A percentile compares a stretch with the other conserved stretches of the same genome.
Evolutionary conservation across 1,140 invertebrate species (phyloP).

Genomic region (Sipha flava): DNA sequence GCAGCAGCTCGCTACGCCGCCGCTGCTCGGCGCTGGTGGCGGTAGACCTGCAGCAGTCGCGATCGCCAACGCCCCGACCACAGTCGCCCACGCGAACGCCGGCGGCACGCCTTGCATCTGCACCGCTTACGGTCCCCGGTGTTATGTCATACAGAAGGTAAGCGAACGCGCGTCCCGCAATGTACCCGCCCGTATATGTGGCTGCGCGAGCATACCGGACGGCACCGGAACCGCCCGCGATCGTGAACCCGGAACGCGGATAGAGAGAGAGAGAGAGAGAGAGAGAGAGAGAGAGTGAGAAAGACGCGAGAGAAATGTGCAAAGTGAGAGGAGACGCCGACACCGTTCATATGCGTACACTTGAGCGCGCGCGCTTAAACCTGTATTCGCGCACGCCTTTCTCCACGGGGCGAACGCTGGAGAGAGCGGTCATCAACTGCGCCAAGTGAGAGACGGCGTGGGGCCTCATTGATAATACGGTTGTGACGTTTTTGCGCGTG

Average conservation of each 20-base stretch:
- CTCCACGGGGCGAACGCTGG: not conserved
- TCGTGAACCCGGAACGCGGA: slow-evolving; percentile 8
- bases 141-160: slow-evolving; percentile 2
- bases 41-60: not conserved
- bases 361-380: not conserved
- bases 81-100: not conserved
- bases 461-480: too few species aligned
- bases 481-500: too few species aligned
- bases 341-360: not conserved
- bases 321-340: not conserved
- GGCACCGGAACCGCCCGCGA: not conserved
- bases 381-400: slow-evolving; percentile 8
- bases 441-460: too few species aligned
- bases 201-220: not conserved
- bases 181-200: not conserved
- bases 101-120: not conserved
- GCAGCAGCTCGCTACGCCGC: not conserved
- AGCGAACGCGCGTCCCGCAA: not conserved
- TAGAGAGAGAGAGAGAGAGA: not conserved
- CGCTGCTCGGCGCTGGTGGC: not conserved
- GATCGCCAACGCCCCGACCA: not conserved
- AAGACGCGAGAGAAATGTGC: too few species aligned
- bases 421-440: not conserved
- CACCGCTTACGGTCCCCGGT: not conserved
- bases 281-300: not conserved